Evolutionary conservation across 30 jellyfish, hydroid and myxozoan genomes (phyloP), one percentile per base, ranked within the genome.

Genomic region (Cassiopea xamachana): DNA sequence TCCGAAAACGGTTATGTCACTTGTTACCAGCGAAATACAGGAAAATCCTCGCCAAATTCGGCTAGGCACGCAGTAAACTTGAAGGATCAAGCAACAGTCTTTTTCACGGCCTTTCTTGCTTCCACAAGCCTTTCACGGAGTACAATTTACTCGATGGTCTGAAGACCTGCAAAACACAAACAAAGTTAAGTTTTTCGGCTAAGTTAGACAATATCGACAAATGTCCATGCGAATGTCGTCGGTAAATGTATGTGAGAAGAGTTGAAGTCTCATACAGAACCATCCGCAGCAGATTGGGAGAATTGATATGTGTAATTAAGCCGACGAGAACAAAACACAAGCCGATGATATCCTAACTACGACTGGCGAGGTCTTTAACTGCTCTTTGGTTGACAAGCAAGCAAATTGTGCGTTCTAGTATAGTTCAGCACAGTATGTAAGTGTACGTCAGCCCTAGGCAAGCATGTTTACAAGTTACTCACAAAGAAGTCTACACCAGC

Each of bases 401-500:
- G 74, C 8, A 64, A 64, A 17, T 9, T 27, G 74, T 9, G 74
- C 74, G 74, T 64, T 5, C 27, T 14, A 64, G 15, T 27, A 27
- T 64, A 64, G 15, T 44, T 43, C 48, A 78, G 55, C 18, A 74
- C 48, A 78, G 87, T 8, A 78, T n/a, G 27, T 69, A 78, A 78
- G 75, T 84, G 77, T 84, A 85, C 76, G 85, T 84, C 92, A 84
- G 92, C 92, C 92, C 71, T 46, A 70, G 92, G 92, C 92, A 84
- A 84, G 92, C 92, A 84, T 84, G 92, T 84, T 84, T 84, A 84
- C 92, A 84, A 84, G 85, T 72, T 84, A 71, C 50, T 84, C 79
- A 84, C 92, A 84, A 84, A 84, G 92, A 80, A 84, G 92, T 84
- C 92, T 84, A 67, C 92, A 71, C 79, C 92, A 84, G 92, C 85